phyloP scores from a whole-genome alignment of 1,140 invertebrate genomes.

The Hyles euphorbiae region DNA sequence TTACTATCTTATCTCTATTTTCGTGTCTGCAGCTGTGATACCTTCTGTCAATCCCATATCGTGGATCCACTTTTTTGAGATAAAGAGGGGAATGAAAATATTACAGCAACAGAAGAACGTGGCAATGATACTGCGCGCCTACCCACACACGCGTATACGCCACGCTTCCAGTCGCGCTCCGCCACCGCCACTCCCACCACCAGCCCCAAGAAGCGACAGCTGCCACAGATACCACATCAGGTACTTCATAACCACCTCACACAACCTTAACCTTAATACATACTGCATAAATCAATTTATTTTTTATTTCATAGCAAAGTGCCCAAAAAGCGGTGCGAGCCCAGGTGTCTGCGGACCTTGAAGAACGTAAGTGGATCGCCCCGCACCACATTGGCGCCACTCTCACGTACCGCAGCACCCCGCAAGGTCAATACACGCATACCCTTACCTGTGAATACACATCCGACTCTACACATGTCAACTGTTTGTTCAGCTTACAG shows the following conservation, averaged over 20 bases:
- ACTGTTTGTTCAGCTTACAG: too few species aligned
- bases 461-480: constrained; percentile 1
- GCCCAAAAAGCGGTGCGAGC: constrained; percentile 81
- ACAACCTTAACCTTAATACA: neutral
- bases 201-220: constrained; percentile 95
- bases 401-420: constrained; percentile 82
- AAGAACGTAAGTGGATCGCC: constrained; percentile 83
- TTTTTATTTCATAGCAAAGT: constrained; percentile 46
- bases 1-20: too few species aligned
- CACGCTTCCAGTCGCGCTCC: constrained; percentile 86
- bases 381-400: constrained; percentile 74
- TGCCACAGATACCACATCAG: constrained; percentile 88
- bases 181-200: constrained; percentile 95
- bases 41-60: too few species aligned
- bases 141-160: constrained; percentile 72
- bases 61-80: too few species aligned
- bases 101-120: constrained; percentile 56
- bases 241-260: constrained; percentile 20
- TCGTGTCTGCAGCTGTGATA: too few species aligned
- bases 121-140: constrained; percentile 50
- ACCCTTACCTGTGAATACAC: constrained; percentile 36
- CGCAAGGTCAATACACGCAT: constrained; percentile 70
- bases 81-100: constrained; percentile 2
- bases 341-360: constrained; percentile 86
- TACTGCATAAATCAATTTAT: constrained; percentile 7